Evolutionary conservation across 2,797 vertebrate genomes (phyloP).

Genomic region (Chiloscyllium punctatum): DNA sequence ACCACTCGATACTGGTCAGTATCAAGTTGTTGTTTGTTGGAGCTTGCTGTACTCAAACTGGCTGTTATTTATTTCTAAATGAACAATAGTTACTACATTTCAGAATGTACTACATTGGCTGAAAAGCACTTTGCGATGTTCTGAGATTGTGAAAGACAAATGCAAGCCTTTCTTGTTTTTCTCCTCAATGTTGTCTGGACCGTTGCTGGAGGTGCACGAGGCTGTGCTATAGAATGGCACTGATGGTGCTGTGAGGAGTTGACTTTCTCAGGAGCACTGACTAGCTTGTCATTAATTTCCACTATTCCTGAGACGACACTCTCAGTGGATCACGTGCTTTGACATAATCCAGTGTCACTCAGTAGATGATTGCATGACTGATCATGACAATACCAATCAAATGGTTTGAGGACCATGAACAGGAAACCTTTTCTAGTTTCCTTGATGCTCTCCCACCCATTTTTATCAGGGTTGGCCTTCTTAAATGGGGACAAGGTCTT

Average conservation of each 20-base stretch:
- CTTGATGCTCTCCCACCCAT: background rate
- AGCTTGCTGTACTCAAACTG: conserved; percentile 16
- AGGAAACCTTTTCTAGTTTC: background rate
- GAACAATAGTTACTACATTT: background rate
- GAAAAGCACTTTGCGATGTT: background rate
- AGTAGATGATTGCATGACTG: background rate
- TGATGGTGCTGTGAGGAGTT: background rate
- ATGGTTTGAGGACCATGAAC: background rate
- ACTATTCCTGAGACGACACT: background rate
- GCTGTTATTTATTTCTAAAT: background rate
- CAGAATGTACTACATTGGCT: background rate
- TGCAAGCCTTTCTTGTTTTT: background rate
- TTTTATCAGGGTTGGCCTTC: background rate
- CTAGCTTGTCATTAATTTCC: background rate
- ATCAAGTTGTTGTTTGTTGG: background rate
- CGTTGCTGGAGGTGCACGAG: background rate
- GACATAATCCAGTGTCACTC: background rate
- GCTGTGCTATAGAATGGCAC: background rate
- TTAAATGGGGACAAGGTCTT: background rate
- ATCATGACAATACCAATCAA: background rate
- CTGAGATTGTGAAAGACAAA: background rate
- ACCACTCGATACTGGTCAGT: background rate
- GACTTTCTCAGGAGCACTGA: background rate
- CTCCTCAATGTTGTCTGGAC: background rate
- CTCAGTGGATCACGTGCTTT: background rate